Evolutionary conservation across 2,797 vertebrate genomes (phyloP).

Genomic region (Eulemur coronatus): DNA sequence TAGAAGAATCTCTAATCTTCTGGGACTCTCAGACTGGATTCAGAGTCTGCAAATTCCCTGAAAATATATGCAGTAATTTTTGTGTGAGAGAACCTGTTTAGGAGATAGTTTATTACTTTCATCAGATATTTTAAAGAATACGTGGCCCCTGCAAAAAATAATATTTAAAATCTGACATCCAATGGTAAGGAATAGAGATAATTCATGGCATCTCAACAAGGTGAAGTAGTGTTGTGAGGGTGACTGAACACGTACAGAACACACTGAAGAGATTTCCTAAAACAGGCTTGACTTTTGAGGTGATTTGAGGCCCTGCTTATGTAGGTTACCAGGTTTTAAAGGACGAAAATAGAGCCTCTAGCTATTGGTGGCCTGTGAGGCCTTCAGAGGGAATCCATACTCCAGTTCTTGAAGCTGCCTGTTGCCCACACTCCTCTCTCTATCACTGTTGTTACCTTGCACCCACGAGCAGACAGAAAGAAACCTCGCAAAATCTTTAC

Average conservation of each 20-base stretch:
- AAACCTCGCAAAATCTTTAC: not conserved
- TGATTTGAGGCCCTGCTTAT: not conserved
- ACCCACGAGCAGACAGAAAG: not conserved
- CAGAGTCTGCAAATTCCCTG: not conserved
- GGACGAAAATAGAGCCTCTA: not conserved
- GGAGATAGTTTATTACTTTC: not conserved
- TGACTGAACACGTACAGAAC: too few relatives aligned
- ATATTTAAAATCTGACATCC: not conserved
- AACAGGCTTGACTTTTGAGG: not conserved
- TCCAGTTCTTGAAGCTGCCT: not conserved
- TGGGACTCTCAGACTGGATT: not conserved
- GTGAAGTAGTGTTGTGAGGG: rapidly evolving
- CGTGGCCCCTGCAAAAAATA: not conserved
- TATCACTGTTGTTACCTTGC: not conserved
- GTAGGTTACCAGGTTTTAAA: not conserved
- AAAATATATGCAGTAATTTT: not conserved
- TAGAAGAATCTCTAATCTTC: not conserved
- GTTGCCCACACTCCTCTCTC: not conserved
- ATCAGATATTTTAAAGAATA: not conserved
- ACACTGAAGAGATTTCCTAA: not conserved
- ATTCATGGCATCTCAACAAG: not conserved
- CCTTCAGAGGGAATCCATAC: not conserved
- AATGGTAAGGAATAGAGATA: not conserved
- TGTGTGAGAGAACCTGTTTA: not conserved
- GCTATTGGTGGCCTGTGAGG: not conserved